These are phyloP conservation scores for Pristionchus mayeri DNA, from an alignment of 2,888 invertebrate species.

Conservation along the genomic window DNA sequence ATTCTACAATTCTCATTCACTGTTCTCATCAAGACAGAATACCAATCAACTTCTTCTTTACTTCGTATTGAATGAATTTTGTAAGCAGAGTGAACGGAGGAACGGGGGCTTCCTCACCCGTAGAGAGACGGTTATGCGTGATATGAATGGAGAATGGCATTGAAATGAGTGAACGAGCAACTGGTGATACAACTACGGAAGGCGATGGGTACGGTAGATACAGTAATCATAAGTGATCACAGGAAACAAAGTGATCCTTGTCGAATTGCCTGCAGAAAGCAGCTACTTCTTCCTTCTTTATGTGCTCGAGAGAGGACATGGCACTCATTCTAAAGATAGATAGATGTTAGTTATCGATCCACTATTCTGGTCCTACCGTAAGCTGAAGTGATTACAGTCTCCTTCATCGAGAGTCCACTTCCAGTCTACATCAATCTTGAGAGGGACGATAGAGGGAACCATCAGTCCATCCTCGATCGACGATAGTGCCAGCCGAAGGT, in stretches of 20 bases:
- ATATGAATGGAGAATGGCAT: constrained; percentile 24
- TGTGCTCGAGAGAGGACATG: constrained; percentile 59
- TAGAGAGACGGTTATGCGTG: not conserved
- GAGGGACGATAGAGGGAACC: constrained; percentile 56
- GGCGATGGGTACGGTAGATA: constrained; percentile 33
- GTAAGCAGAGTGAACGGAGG: constrained; percentile 13
- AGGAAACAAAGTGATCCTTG: constrained; percentile 61
- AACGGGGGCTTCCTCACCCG: not conserved
- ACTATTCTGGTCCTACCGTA: constrained; percentile 54
- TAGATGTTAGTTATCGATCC: not conserved
- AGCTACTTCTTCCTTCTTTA: constrained; percentile 56
- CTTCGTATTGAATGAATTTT: constrained; percentile 35
- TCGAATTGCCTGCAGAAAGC: constrained; percentile 62
- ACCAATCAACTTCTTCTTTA: not conserved
- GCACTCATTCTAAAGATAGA: constrained; percentile 63
- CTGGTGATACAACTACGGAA: not conserved
- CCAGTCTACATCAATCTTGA: constrained; percentile 67
- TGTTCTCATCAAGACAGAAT: not conserved
- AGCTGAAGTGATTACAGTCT: constrained; percentile 64
- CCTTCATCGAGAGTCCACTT: constrained; percentile 59
- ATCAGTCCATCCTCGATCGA: constrained; percentile 6
- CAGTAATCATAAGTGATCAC: constrained; percentile 57
- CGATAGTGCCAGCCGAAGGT: not conserved
- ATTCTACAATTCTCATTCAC: too few species aligned
- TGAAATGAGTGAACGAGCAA: not conserved